Evolutionary conservation across 2,113 vertebrate species (phyloP), one percentile per base, ranked within the genome.

Genomic region (Ochotona curzoniae): DNA sequence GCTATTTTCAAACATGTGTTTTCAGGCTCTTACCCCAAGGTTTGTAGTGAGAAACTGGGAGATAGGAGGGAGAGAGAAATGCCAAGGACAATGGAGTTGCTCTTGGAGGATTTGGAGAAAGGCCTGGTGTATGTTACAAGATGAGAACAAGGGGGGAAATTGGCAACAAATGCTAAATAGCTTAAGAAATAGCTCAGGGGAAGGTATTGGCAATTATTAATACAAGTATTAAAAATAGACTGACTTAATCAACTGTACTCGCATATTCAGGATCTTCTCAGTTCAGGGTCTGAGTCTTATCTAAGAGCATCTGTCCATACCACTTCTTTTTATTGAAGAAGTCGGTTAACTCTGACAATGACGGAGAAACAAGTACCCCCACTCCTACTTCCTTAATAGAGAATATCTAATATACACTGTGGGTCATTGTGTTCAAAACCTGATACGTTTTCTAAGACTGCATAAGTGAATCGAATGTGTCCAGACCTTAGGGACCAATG

Each of bases 21-120:
- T 88, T 93, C 2, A 70, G 47, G 26, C 26, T 14, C 21, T 35
- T 61, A 63, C 12, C n/a, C 38, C 61, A 10, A 47, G 10, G 47
- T 92, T 87, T 83, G 32, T 73, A 70, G 20, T 64, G 30, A 90
- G 25, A 69, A 75, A 35, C 12, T 9, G 38, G 38, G 3, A 6
- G 38, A 44, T 3, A 44, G 38, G 38, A 44, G 38, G 12, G 6
- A 28, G 3, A 4, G 47, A 78, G 26, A 17, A 83, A 32, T 7
- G 63, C 57, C 23, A 54, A 78, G 57, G 30, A 83, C 4, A 57
- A 14, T 51, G 79, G 8, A 12, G 1, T 69, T 71, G 47, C 17
- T 61, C 44, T 64, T 32, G 28, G 21, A 54, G 47, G 13, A 38
- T 70, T 81, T 88, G 63, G 60, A 89, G 78, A 93, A 89, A 94